Evolutionary conservation across 2,797 vertebrate species (phyloP), one percentile per base, ranked within the genome.

Genomic region (Corythornis leucogaster): DNA sequence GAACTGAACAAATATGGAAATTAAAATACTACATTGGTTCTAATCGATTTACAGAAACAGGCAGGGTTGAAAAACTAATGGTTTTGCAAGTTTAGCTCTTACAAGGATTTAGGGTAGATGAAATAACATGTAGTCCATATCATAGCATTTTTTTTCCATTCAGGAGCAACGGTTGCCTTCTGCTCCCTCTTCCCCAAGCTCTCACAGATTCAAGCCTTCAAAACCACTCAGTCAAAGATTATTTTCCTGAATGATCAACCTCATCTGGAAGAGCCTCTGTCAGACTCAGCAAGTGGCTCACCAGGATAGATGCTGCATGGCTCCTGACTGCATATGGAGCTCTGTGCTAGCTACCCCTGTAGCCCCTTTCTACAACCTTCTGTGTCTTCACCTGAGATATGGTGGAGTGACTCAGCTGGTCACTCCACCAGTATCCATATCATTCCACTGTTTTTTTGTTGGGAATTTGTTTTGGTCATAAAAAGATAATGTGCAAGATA

Each of bases 61-160:
- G 61, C 28, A 48, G 0, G 0, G 6, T 9, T 40, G 38, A 40
- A 40, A 40, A 15, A 40, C 38, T 15, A 40, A 40, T 40, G 38
- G 38, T 15, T 80, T 62, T 69, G 28, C 53, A 80, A 58, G 57
- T 66, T 85, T 12, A 87, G 12, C 40, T 48, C 50, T 35, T 74
- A 51, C 14, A 48, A 62, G 40, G 5, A 30, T 3, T 26, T 55
- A 35, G 18, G 15, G 10, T 20, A 51, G 25, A 54, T 55, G 63
- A 70, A 31, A 66, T 18, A 73, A 78, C 74, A 71, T 42, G 33
- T 7, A 17, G 8, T 20, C 73, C 8, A 16, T 50, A 50, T 28
- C 19, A 31, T 4, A 45, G 10, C 26, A 15, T 58, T 73, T 69
- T 51, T 55, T 77, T 42, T 30, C 62, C 15, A 4, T 64, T 78